Evolutionary conservation across 2,888 invertebrate species (phyloP).

Genomic region (Eustalomyia histrio): DNA sequence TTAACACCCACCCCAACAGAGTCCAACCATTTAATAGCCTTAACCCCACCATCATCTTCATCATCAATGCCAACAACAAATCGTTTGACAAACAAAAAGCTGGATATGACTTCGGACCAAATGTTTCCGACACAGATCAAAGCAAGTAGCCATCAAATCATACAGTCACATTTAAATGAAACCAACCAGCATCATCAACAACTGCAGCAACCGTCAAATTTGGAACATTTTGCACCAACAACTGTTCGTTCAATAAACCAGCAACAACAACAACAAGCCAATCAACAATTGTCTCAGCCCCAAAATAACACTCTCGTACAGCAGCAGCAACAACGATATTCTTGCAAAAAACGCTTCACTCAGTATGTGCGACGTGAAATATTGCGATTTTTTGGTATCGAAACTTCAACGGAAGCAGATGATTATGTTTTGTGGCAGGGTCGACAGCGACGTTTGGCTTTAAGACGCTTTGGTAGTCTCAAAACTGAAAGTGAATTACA

Average conservation of each 20-base stretch:
- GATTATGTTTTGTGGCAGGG: slow-evolving; percentile 77
- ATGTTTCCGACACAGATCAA: slow-evolving; percentile 50
- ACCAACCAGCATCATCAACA: slow-evolving; percentile 28
- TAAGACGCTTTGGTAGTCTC: slow-evolving; percentile 75
- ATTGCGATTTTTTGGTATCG: slow-evolving; percentile 78
- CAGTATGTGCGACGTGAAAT: slow-evolving; percentile 77
- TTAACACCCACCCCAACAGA: slow-evolving; percentile 50
- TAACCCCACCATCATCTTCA: slow-evolving; percentile 35
- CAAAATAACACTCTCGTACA: slow-evolving; percentile 44
- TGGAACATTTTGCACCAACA: slow-evolving; percentile 37
- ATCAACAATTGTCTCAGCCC: slow-evolving; percentile 51
- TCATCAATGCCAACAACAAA: slow-evolving; percentile 28
- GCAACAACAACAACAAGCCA: slow-evolving; percentile 58
- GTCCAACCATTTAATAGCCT: slow-evolving; percentile 42
- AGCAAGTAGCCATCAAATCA: slow-evolving; percentile 45
- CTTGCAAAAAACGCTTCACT: slow-evolving; percentile 76
- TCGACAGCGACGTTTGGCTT: slow-evolving; percentile 77
- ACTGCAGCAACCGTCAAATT: slow-evolving; percentile 23
- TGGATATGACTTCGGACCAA: slow-evolving; percentile 57
- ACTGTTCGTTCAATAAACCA: slow-evolving; percentile 46
- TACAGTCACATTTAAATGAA: slow-evolving; percentile 48
- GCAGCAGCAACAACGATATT: slow-evolving; percentile 67
- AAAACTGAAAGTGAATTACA: slow-evolving; percentile 47
- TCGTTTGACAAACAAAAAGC: slow-evolving; percentile 47
- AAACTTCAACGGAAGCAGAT: slow-evolving; percentile 74